Percentiles rank a stretch among this genome's conserved stretches.
phyloP scores from a whole-genome alignment of 2,113 vertebrate genomes.

The Vidua macroura region DNA sequence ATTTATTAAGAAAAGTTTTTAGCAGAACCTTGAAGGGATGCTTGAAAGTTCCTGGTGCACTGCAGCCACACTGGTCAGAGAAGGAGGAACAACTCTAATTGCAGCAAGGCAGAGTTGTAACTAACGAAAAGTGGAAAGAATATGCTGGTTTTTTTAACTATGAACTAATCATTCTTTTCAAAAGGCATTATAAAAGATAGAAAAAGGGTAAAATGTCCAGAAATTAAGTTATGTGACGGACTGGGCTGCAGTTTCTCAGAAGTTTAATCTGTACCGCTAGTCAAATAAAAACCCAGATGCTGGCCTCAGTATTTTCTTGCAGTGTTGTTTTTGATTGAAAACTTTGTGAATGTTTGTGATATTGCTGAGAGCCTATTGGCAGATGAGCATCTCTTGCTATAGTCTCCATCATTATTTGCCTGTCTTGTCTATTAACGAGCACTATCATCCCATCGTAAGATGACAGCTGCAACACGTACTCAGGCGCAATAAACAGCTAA shows the following conservation, averaged over 20 bases:
- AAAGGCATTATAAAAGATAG: neutral
- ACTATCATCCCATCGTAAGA: constrained; percentile 84
- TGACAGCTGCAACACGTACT: constrained; percentile 88
- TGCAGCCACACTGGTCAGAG: neutral
- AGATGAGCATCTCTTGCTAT: constrained; percentile 83
- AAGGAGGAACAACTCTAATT: neutral
- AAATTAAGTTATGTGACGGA: neutral
- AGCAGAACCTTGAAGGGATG: neutral
- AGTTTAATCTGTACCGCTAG: constrained; percentile 69
- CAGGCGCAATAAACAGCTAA: constrained; percentile 88
- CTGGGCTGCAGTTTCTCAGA: constrained; percentile 45
- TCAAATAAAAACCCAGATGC: constrained; percentile 29
- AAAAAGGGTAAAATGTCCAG: neutral
- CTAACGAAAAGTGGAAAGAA: neutral
- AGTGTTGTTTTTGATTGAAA: constrained; percentile 79
- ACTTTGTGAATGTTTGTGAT: constrained; percentile 82
- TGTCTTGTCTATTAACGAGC: constrained; percentile 87
- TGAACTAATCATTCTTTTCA: constrained; percentile 13
- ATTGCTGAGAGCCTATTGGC: constrained; percentile 82
- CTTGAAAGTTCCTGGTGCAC: neutral
- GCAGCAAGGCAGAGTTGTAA: neutral
- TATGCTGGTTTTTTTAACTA: neutral
- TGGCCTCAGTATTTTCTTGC: constrained; percentile 75
- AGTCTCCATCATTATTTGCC: constrained; percentile 86
- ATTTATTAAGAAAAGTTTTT: neutral